These are phyloP conservation scores for Lampris incognitus DNA, from an alignment of 2,113 vertebrate species.

Conservation along the genomic window DNA sequence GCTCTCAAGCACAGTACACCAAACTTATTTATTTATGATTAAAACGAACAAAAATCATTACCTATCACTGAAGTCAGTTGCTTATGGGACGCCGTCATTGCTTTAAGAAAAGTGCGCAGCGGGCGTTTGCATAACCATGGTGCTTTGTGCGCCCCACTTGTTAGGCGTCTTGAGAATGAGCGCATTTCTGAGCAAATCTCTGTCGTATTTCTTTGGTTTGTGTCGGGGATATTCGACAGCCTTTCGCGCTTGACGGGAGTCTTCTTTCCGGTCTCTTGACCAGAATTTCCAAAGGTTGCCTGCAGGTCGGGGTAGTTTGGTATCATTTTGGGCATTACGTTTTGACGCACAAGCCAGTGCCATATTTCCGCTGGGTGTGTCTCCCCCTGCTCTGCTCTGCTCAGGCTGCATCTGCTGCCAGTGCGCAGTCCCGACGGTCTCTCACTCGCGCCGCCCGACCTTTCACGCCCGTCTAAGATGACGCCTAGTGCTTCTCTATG, in stretches of 20 bases:
- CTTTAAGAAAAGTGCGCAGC: slow-evolving; percentile 57
- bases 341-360: slow-evolving; percentile 61
- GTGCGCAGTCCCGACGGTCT: slow-evolving; percentile 54
- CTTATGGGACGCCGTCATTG: slow-evolving; percentile 69
- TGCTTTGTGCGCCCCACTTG: slow-evolving; percentile 62
- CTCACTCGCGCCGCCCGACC: slow-evolving; percentile 13
- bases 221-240: slow-evolving; percentile 52
- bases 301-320: slow-evolving; percentile 38
- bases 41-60: slow-evolving; percentile 71
- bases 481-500: neutral
- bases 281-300: slow-evolving; percentile 50
- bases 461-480: neutral
- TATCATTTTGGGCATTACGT: slow-evolving; percentile 57
- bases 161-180: slow-evolving; percentile 55
- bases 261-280: slow-evolving; percentile 50
- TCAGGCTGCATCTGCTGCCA: slow-evolving; percentile 43
- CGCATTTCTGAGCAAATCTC: slow-evolving; percentile 65
- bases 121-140: slow-evolving; percentile 58
- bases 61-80: slow-evolving; percentile 71
- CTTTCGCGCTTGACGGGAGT: slow-evolving; percentile 50
- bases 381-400: slow-evolving; percentile 51
- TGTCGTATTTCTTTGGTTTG: slow-evolving; percentile 53
- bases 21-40: slow-evolving; percentile 56
- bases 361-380: slow-evolving; percentile 74
- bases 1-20: slow-evolving; percentile 50